Evolutionary conservation across 2,888 invertebrate genomes (phyloP).

Genomic region (Hyppa rectilinea): DNA sequence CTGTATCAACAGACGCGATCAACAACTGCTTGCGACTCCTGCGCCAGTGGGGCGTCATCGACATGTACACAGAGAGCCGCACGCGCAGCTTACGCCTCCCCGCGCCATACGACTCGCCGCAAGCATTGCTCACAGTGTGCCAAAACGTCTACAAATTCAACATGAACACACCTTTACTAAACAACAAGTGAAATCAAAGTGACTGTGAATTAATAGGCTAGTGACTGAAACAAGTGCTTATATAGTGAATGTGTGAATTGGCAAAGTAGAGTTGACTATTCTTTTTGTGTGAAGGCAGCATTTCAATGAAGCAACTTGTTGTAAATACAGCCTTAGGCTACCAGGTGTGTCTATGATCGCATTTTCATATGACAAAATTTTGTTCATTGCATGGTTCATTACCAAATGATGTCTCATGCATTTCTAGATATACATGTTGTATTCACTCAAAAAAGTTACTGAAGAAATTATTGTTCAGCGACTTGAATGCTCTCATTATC

Average conservation of each 20-base stretch:
- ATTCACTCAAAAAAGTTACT: constrained; percentile 1
- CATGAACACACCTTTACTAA: constrained; percentile 77
- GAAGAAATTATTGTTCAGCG: neutral
- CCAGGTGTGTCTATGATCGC: constrained; percentile 39
- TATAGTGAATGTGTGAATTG: constrained; percentile 24
- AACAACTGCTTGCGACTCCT: constrained; percentile 95
- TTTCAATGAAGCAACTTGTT: constrained; percentile 22
- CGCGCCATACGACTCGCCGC: constrained; percentile 74
- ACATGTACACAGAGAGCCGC: constrained; percentile 83
- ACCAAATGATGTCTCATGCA: neutral
- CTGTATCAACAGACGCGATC: constrained; percentile 96
- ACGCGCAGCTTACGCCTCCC: constrained; percentile 76
- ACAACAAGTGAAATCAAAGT: constrained; percentile 59
- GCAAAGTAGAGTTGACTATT: constrained; percentile 10
- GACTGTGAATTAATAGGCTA: constrained; percentile 28
- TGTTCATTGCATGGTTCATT: constrained; percentile 9
- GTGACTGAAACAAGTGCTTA: constrained; percentile 26
- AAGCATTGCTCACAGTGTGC: constrained; percentile 72
- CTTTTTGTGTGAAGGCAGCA: constrained; percentile 24
- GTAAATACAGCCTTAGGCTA: constrained; percentile 11
- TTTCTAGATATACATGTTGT: constrained; percentile 5
- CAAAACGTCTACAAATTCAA: constrained; percentile 81
- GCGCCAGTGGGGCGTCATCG: constrained; percentile 95
- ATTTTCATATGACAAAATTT: constrained; percentile 31
- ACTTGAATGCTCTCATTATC: constrained; percentile 8